Evolutionary conservation across 2,888 invertebrate genomes (phyloP), one percentile per base, ranked within the genome.

Genomic region (Augiades crinisus): DNA sequence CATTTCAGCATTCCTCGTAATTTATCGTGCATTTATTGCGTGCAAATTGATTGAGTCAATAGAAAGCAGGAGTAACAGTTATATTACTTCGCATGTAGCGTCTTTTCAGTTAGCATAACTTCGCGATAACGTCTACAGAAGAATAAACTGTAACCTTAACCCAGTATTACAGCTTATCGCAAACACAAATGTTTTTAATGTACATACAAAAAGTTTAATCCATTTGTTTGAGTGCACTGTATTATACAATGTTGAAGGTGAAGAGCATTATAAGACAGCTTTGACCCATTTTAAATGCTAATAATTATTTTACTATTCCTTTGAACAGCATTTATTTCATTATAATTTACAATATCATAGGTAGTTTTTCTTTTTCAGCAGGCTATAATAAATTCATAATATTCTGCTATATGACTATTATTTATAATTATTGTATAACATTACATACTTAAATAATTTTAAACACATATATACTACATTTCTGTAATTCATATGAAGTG

Each of bases 101-200:
- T 34, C 27, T 5, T 36, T 31, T 43, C 17, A 12, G 38, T 17
- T 33, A 33, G n/a, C 30, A 37, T 16, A 8, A 37, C 12, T 30
- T 43, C 2, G 8, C 10, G 38, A 44, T 51, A 43, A 21, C 13
- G 12, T 44, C n/a, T 37, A 21, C 5, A 22, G 31, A 43, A 37
- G 27, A 46, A 43, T 46, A 43, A 43, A 54, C 43, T 53, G 36
- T 52, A 56, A 56, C 59, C 60, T 60, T 60, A 55, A 62, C 60
- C 59, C 54, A 57, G 55, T 52, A 55, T 47, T 51, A 31, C 40
- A 19, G n/a, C 27, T 44, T 56, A 60, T 58, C 53, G 12, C 53
- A 53, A 37, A 44, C 22, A 44, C 38, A 49, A 55, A 54, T 56
- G 47, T 56, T 54, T 50, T 55, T 37, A 14, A 17, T 46, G 43